These are phyloP conservation scores for Hyaena hyaena DNA, from an alignment of 2,113 vertebrate genomes.

Conservation along the genomic window DNA sequence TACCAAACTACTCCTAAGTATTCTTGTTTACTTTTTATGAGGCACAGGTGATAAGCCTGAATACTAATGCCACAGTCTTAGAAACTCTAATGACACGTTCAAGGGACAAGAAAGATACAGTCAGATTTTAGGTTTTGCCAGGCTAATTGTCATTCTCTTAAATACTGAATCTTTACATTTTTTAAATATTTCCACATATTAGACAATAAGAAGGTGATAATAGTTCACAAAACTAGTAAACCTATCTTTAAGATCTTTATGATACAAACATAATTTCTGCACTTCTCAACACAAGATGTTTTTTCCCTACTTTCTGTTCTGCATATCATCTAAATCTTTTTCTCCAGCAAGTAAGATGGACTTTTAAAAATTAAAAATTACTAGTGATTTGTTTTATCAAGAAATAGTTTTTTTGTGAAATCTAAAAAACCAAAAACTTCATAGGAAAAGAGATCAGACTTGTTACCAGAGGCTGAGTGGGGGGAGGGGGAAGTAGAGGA, in stretches of 20 bases:
- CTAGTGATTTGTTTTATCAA: neutral
- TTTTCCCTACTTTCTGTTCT: neutral
- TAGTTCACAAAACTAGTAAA: neutral
- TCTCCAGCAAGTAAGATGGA: neutral
- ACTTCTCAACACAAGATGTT: neutral
- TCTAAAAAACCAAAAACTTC: neutral
- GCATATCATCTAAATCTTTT: neutral
- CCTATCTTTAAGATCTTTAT: neutral
- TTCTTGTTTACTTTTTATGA: neutral
- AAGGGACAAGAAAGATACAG: neutral
- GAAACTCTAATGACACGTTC: neutral
- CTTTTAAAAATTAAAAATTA: slow-evolving; percentile 23
- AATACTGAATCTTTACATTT: neutral
- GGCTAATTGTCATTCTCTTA: neutral
- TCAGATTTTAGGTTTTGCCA: neutral
- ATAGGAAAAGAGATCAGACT: neutral
- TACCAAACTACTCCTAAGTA: neutral
- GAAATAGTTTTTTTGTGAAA: neutral
- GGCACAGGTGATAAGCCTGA: neutral
- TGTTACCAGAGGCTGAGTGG: neutral
- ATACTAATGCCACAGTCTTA: neutral
- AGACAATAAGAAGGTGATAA: neutral
- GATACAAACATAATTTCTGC: neutral
- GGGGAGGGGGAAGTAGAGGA: neutral
- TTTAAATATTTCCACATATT: neutral